These are phyloP conservation scores for Scaptomyza cyrtandrae DNA, from an alignment of 2,888 invertebrate species.

Conservation along the genomic window DNA sequence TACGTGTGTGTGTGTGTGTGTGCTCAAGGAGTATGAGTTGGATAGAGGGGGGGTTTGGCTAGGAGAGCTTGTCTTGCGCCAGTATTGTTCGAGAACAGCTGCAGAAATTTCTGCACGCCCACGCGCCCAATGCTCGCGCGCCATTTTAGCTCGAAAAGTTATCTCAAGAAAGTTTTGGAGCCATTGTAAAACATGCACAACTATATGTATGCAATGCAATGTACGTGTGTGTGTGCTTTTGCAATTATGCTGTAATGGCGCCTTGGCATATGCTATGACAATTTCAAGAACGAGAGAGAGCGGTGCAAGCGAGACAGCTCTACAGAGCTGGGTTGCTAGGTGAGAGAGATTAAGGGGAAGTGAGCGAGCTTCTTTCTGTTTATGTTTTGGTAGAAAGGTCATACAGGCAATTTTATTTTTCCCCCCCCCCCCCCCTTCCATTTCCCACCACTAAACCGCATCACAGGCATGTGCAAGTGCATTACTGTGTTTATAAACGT, in stretches of 20 bases:
- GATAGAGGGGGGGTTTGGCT: neutral
- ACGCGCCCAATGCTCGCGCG: slow-evolving; percentile 55
- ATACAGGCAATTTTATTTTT: slow-evolving; percentile 40
- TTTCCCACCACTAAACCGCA: neutral
- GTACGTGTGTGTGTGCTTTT: slow-evolving; percentile 2
- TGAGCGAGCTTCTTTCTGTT: slow-evolving; percentile 37
- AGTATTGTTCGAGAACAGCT: slow-evolving; percentile 65
- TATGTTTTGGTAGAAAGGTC: slow-evolving; percentile 76
- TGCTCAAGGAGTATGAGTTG: neutral
- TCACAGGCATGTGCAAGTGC: slow-evolving; percentile 26
- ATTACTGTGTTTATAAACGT: slow-evolving; percentile 12
- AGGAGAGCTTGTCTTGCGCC: slow-evolving; percentile 5
- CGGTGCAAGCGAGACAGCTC: slow-evolving; percentile 40
- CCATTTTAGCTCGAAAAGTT: slow-evolving; percentile 53
- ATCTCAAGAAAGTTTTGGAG: slow-evolving; percentile 47
- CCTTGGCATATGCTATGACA: slow-evolving; percentile 72
- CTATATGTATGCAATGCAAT: slow-evolving; percentile 5
- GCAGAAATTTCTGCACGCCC: slow-evolving; percentile 68
- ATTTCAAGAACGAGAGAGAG: slow-evolving; percentile 35
- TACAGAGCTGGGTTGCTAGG: slow-evolving; percentile 21
- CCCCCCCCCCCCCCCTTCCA: neutral
- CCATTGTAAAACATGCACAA: slow-evolving; percentile 28
- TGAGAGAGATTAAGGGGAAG: slow-evolving; percentile 9
- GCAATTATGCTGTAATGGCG: slow-evolving; percentile 55
- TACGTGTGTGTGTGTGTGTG: neutral